These are phyloP conservation scores for Drosophila bunnanda DNA, from an alignment of 2,888 invertebrate species.

Conservation along the genomic window DNA sequence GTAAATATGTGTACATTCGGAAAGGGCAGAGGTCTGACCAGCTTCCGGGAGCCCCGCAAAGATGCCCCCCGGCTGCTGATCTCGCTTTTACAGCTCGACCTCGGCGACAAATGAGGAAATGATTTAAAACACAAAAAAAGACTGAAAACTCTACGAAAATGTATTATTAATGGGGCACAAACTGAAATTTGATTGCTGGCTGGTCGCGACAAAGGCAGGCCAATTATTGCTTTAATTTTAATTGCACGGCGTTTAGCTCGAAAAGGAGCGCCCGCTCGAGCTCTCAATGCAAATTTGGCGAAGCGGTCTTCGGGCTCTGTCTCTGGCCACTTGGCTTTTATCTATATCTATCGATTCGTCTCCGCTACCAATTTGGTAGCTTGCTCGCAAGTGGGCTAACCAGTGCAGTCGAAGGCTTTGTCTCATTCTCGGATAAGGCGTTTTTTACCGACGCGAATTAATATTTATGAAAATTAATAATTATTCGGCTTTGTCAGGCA, in stretches of 20 bases:
- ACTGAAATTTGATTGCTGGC: conserved; percentile 33
- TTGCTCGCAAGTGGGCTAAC: conserved; percentile 63
- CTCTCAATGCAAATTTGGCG: conserved; percentile 52
- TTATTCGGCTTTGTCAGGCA: conserved; percentile 46
- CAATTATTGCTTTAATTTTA: conserved; percentile 52
- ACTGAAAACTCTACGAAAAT: conserved; percentile 22
- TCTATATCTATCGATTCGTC: conserved; percentile 42
- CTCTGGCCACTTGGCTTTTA: conserved; percentile 50
- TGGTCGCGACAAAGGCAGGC: conserved; percentile 24
- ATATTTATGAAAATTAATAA: conserved; percentile 52
- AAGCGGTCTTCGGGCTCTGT: conserved; percentile 20
- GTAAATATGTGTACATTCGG: conserved; percentile 6
- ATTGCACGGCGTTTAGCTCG: conserved; percentile 48
- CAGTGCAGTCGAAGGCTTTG: conserved; percentile 62
- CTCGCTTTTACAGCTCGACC: conserved; percentile 26
- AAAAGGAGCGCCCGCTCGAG: conserved; percentile 60
- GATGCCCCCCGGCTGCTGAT: conserved; percentile 17
- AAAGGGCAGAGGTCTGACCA: conserved; percentile 41
- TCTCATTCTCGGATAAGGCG: conserved; percentile 57
- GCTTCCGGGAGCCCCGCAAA: conserved; percentile 52
- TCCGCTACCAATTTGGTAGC: conserved; percentile 52
- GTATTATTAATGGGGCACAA: conserved; percentile 35
- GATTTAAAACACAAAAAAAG: conserved; percentile 3
- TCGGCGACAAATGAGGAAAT: conserved; percentile 37
- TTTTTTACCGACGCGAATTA: conserved; percentile 51